Evolutionary conservation across 64 coral and sea anemone species (phyloP).

Genomic region (Actinia equina): DNA sequence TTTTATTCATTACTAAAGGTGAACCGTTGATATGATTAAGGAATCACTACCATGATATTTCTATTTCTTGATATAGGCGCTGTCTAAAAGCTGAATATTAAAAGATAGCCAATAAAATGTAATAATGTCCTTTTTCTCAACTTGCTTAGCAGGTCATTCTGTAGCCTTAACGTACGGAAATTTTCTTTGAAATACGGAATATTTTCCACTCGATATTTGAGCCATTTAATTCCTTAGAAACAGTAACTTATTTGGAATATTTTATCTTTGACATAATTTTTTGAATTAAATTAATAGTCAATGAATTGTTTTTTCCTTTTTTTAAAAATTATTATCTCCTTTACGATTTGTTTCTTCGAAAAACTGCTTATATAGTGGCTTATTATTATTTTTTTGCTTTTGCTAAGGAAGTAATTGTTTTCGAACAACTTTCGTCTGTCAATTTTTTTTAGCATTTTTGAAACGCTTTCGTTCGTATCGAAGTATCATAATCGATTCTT

Average conservation of each 20-base stretch:
- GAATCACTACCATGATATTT: background rate
- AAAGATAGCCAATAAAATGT: background rate
- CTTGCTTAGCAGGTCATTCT: background rate
- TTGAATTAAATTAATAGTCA: background rate
- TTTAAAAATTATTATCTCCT: background rate
- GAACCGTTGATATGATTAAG: background rate
- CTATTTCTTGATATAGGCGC: background rate
- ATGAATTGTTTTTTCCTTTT: background rate
- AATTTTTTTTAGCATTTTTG: background rate
- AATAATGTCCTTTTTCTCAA: background rate
- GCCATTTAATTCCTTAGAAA: background rate
- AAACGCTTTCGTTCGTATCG: background rate
- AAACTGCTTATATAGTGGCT: background rate
- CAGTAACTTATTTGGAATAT: background rate
- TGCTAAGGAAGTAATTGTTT: background rate
- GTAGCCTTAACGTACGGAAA: background rate
- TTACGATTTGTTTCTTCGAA: background rate
- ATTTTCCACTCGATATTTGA: background rate
- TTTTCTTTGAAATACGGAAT: background rate
- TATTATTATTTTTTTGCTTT: background rate
- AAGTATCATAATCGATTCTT: background rate
- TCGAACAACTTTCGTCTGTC: background rate
- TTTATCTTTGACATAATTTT: background rate
- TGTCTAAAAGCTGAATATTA: background rate
- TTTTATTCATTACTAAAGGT: background rate